Conservation (phyloP, 1,140 invertebrate species). For the Plutomurus gul region DNA sequence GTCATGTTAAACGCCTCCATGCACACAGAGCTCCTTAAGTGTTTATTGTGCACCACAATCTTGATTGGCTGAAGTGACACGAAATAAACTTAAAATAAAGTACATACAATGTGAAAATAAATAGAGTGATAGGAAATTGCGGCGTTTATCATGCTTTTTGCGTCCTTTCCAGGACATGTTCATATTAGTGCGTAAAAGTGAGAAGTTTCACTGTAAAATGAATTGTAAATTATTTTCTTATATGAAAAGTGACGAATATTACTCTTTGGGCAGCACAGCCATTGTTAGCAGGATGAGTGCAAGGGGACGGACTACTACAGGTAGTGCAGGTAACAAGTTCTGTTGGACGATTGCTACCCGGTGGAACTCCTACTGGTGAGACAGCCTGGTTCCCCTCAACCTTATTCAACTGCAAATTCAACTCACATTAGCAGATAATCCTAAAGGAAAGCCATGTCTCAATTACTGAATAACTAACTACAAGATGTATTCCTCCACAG, state of each 20-base stretch:
- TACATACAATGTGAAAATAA: background rate
- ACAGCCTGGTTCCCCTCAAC: slow-evolving; percentile 44
- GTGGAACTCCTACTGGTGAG: slow-evolving; percentile 35
- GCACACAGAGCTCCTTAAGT: too few relatives aligned
- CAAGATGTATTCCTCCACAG: too few relatives aligned
- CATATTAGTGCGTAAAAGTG: background rate
- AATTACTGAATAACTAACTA: too few relatives aligned
- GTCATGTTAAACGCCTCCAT: slow-evolving; percentile 6
- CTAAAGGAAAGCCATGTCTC: too few relatives aligned
- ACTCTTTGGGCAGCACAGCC: slow-evolving; percentile 42
- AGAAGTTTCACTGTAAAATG: background rate
- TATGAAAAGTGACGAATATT: too few relatives aligned
- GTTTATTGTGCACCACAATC: too few relatives aligned
- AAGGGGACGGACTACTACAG: slow-evolving; percentile 47
- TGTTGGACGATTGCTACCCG: slow-evolving; percentile 47
- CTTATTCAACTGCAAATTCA: slow-evolving; percentile 26
- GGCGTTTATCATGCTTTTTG: slow-evolving; percentile 10
- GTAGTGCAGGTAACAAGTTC: slow-evolving; percentile 52
- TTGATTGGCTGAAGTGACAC: too few relatives aligned
- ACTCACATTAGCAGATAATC: background rate
- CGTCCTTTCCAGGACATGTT: background rate
- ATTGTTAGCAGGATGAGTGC: slow-evolving; percentile 47
- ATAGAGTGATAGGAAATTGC: background rate
- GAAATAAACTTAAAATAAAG: too few relatives aligned
- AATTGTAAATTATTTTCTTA: background rate